Evolutionary conservation across 2,797 vertebrate species (phyloP).

Genomic region (Myiotriccus ornatus): DNA sequence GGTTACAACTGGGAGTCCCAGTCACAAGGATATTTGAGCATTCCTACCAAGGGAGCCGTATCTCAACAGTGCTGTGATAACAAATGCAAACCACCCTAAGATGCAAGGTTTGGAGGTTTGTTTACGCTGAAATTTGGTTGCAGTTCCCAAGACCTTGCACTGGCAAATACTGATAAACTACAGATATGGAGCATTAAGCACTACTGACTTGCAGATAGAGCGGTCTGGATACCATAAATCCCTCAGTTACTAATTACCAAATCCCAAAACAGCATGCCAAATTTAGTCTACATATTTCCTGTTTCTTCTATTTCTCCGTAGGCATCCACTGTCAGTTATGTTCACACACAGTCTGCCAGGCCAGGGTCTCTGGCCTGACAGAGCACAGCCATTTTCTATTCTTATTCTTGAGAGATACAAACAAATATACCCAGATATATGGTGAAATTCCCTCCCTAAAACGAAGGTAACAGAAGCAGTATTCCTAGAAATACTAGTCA

Average conservation of each 20-base stretch:
- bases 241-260: not conserved
- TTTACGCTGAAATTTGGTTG: not conserved
- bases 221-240: not conserved
- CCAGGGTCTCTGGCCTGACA: not conserved
- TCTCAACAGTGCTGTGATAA: not conserved
- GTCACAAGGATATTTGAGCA: not conserved
- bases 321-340: not conserved
- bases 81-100: not conserved
- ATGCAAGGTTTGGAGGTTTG: not conserved
- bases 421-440: not conserved
- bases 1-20: not conserved
- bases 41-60: not conserved
- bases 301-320: not conserved
- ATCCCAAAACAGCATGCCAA: not conserved
- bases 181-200: not conserved
- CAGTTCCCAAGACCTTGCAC: not conserved
- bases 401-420: not conserved
- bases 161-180: constrained; percentile 26
- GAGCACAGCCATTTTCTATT: not conserved
- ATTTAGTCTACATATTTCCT: not conserved
- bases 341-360: not conserved
- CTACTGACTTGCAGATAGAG: not conserved
- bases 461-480: not conserved
- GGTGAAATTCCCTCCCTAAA: not conserved
- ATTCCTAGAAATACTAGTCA: constrained; percentile 27